A percentile compares a stretch with the other conserved stretches of the same genome.
phyloP scores from a whole-genome alignment of 2,797 vertebrate species.

The Todus mexicanus region DNA sequence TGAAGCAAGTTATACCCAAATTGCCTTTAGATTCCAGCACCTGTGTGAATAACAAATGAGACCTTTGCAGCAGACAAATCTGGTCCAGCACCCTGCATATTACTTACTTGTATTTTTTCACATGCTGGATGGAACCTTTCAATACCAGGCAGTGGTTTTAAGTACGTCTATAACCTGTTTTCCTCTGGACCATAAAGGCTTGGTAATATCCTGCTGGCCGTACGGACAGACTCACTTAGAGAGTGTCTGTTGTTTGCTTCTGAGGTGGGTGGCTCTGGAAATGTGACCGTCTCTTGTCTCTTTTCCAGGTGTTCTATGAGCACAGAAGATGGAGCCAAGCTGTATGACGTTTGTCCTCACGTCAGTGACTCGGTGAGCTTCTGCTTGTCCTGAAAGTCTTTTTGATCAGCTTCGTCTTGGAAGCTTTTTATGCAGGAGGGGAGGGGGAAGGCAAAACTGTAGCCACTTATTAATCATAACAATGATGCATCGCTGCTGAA shows the following conservation, averaged over 20 bases:
- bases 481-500: neutral
- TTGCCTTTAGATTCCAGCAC: neutral
- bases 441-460: neutral
- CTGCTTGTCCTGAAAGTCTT: neutral
- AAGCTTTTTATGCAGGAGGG: neutral
- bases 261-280: neutral
- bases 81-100: neutral
- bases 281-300: neutral
- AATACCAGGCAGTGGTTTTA: neutral
- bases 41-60: neutral
- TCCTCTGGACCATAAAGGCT: neutral
- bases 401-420: neutral
- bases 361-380: slow-evolving; percentile 90
- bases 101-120: neutral
- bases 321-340: slow-evolving; percentile 94
- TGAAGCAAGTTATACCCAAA: neutral
- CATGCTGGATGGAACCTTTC: neutral
- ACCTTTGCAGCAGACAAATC: neutral
- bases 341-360: slow-evolving; percentile 95
- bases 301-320: slow-evolving; percentile 94
- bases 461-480: neutral
- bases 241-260: neutral
- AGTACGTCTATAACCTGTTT: neutral
- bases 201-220: neutral
- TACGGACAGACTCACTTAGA: neutral